Evolutionary conservation across 64 coral and sea anemone genomes (phyloP).

Genomic region (Montipora cactus): DNA sequence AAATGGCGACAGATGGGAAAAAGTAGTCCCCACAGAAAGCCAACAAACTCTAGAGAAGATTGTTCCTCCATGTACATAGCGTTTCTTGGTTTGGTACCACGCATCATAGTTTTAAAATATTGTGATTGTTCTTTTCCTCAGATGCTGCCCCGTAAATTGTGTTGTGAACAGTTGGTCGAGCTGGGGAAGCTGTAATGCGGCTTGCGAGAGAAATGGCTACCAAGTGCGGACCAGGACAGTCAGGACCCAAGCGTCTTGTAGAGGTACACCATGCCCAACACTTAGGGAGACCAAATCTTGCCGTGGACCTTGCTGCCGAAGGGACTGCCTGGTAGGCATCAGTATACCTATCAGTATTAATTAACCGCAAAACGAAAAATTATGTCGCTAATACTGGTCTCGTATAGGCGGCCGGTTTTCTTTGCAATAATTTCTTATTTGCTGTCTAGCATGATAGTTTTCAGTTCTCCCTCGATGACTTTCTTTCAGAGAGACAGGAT

Average conservation of each 20-base stretch:
- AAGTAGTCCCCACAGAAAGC: too few species aligned
- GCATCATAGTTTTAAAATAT: background rate
- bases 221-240: conserved; percentile 65
- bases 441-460: too few species aligned
- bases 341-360: background rate
- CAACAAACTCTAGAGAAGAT: too few species aligned
- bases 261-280: conserved; percentile 77
- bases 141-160: conserved; percentile 85
- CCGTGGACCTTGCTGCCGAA: conserved; percentile 75
- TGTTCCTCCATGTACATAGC: too few species aligned
- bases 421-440: too few species aligned
- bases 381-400: too few species aligned
- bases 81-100: too few species aligned
- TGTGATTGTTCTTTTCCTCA: background rate
- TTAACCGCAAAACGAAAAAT: too few species aligned
- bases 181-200: conserved; percentile 83
- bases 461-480: too few species aligned
- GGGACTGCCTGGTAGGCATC: conserved; percentile 60
- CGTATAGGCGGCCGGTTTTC: too few species aligned
- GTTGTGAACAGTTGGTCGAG: conserved; percentile 55
- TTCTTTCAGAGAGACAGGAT: too few species aligned
- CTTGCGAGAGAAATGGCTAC: conserved; percentile 65
- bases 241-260: conserved; percentile 44
- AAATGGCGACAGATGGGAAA: too few species aligned
- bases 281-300: conserved; percentile 71